These are phyloP conservation scores for Coenobita brevimanus DNA, from an alignment of 1,140 invertebrate genomes.

Conservation along the genomic window DNA sequence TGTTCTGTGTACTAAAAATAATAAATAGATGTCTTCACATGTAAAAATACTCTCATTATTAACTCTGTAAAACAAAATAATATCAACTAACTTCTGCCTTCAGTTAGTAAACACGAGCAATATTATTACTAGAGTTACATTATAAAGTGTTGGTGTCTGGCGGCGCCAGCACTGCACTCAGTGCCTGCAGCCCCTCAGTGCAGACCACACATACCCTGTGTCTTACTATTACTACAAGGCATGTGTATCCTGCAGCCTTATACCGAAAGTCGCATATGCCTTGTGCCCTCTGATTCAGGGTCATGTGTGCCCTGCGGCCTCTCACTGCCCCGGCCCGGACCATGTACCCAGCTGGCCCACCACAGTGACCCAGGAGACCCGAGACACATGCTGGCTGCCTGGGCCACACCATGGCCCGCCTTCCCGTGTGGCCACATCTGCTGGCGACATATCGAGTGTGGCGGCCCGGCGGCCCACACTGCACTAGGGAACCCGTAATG, in stretches of 20 bases:
- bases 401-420: too few relatives aligned
- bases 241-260: background rate
- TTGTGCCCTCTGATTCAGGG: too few relatives aligned
- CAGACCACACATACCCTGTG: too few relatives aligned
- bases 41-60: constrained; percentile 61
- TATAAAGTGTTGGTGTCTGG: constrained; percentile 56
- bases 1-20: constrained; percentile 47
- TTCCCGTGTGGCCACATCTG: too few relatives aligned
- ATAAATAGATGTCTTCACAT: constrained; percentile 59
- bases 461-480: constrained; percentile 32
- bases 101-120: constrained; percentile 54
- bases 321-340: too few relatives aligned
- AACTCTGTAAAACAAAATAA: constrained; percentile 64
- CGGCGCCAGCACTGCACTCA: constrained; percentile 29
- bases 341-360: too few relatives aligned
- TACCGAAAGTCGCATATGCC: background rate
- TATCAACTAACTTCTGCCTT: constrained; percentile 57
- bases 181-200: background rate
- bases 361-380: too few relatives aligned
- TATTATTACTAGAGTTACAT: constrained; percentile 55
- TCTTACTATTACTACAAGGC: too few relatives aligned
- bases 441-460: too few relatives aligned
- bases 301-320: too few relatives aligned
- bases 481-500: constrained; percentile 48
- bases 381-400: too few relatives aligned